A percentile compares a stretch with the other conserved stretches of the same genome.
phyloP scores from a whole-genome alignment of 1,140 invertebrate genomes.

The Ooceraea biroi region DNA sequence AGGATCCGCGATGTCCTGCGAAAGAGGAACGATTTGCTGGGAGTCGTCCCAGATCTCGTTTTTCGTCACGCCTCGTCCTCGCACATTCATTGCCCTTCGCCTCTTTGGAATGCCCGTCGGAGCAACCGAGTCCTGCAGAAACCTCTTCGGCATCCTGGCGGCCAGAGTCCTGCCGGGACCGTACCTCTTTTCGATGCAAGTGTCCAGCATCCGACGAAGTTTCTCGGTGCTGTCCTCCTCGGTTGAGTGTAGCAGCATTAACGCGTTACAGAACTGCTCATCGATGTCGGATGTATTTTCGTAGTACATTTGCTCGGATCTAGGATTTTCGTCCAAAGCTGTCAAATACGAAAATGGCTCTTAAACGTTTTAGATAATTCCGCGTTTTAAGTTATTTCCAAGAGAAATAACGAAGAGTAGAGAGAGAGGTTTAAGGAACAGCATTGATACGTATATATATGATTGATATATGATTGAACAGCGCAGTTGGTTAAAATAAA shows the following conservation, averaged over 20 bases:
- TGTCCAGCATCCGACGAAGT: slow-evolving; percentile 74
- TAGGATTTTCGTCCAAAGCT: background rate
- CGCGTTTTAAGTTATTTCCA: too few species aligned
- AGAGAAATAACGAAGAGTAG: too few species aligned
- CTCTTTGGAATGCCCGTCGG: background rate
- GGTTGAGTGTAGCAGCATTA: slow-evolving; percentile 74
- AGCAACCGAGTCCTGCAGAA: background rate
- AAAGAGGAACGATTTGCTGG: background rate
- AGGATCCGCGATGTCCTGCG: background rate
- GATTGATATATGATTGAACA: too few species aligned
- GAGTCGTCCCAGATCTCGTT: background rate
- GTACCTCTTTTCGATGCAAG: slow-evolving; percentile 67
- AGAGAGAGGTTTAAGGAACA: too few species aligned
- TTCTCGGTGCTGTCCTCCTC: slow-evolving; percentile 72
- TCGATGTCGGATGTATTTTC: slow-evolving; percentile 59
- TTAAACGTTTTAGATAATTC: background rate
- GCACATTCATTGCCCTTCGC: too few species aligned
- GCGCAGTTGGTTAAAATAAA: too few species aligned
- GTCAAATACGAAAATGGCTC: background rate
- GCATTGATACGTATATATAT: too few species aligned
- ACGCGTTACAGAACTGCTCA: slow-evolving; percentile 70
- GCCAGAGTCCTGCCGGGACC: slow-evolving; percentile 63
- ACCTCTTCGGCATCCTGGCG: slow-evolving; percentile 55
- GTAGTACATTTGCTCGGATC: slow-evolving; percentile 42
- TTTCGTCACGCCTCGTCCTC: background rate